phyloP scores from a whole-genome alignment of 2,113 vertebrate genomes.

The Colossoma macropomum region DNA sequence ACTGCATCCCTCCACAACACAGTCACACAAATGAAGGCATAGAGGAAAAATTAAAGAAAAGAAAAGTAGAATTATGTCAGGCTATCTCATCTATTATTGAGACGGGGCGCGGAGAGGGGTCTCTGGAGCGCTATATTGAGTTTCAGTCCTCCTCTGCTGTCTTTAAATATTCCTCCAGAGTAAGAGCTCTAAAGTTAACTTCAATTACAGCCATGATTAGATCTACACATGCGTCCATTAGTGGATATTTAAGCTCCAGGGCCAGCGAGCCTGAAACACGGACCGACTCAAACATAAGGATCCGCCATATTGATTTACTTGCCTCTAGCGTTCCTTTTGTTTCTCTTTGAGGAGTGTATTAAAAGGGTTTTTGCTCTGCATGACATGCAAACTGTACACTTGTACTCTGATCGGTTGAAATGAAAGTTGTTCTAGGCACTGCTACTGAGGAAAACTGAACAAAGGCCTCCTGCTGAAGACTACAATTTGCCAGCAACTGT shows the following conservation, averaged over 20 bases:
- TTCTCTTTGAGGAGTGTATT: conserved; percentile 40
- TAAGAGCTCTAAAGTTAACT: conserved; percentile 83
- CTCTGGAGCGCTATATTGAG: conserved; percentile 74
- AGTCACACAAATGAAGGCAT: conserved; percentile 43
- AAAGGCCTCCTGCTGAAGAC: background rate
- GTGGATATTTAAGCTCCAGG: conserved; percentile 79
- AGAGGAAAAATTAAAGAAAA: conserved; percentile 47
- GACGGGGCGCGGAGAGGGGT: conserved; percentile 65
- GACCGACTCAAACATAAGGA: conserved; percentile 64
- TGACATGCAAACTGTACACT: conserved; percentile 46
- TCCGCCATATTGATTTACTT: conserved; percentile 62
- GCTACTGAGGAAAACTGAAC: background rate
- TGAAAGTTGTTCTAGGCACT: background rate
- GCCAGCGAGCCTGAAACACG: conserved; percentile 57
- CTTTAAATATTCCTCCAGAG: conserved; percentile 81
- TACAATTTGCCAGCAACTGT: too few species aligned
- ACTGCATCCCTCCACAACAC: background rate
- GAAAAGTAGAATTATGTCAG: conserved; percentile 65
- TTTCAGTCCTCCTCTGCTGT: conserved; percentile 75
- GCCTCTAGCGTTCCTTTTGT: conserved; percentile 32
- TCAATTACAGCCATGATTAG: conserved; percentile 81
- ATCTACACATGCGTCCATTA: conserved; percentile 81
- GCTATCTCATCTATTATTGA: conserved; percentile 80
- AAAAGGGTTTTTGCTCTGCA: conserved; percentile 44
- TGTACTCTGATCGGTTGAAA: conserved; percentile 31